phyloP scores from a whole-genome alignment of 2,113 vertebrate genomes.

The Mirounga angustirostris region DNA sequence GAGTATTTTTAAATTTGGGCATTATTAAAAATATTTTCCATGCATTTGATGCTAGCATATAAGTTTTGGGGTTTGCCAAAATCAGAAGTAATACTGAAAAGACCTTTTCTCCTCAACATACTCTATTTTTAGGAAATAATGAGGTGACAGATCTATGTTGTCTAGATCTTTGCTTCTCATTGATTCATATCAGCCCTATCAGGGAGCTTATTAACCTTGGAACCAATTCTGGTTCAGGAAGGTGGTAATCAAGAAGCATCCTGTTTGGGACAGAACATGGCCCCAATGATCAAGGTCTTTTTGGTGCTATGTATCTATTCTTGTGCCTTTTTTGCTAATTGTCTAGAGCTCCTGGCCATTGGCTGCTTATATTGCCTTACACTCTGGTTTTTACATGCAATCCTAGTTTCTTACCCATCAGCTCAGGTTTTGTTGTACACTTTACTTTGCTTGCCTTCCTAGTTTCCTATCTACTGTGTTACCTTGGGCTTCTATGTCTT shows the following conservation, averaged over 20 bases:
- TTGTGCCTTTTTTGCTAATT: background rate
- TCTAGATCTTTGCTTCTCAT: background rate
- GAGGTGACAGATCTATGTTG: background rate
- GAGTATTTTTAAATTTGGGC: constrained; percentile 14
- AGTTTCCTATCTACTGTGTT: background rate
- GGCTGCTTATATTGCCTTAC: background rate
- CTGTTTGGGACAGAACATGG: background rate
- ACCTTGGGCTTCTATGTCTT: background rate
- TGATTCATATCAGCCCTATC: background rate
- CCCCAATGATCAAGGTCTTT: background rate
- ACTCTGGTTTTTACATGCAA: background rate
- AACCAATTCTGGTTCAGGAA: background rate
- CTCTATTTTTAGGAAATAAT: background rate
- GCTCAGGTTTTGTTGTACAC: background rate
- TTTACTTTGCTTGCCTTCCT: background rate
- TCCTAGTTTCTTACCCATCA: background rate
- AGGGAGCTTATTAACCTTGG: background rate
- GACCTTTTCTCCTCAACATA: background rate
- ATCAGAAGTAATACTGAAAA: background rate
- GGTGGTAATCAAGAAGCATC: background rate
- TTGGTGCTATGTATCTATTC: background rate
- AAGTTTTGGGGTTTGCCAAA: background rate
- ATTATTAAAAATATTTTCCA: constrained; percentile 31
- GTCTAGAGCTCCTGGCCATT: background rate
- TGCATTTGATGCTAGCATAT: constrained; percentile 19